Conservation (phyloP, 1,140 invertebrate genomes). For the Eriocheir sinensis region DNA sequence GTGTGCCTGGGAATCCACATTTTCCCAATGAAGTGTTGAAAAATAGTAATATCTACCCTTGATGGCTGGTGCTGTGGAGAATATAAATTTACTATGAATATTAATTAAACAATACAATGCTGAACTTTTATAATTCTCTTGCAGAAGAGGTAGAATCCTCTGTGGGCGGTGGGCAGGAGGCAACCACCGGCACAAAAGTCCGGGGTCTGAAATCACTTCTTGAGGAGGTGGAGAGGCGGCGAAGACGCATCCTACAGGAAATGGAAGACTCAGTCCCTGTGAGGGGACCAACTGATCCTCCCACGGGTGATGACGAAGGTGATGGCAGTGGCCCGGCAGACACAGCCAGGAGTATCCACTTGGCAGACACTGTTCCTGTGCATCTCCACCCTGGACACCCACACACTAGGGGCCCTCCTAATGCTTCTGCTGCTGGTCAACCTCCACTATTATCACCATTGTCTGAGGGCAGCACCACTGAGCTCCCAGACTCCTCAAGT, state of each 20-base stretch:
- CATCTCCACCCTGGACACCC: slow-evolving; percentile 5
- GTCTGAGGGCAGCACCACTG: background rate
- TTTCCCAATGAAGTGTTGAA: too few species aligned
- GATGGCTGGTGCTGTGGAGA: too few species aligned
- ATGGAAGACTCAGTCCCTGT: background rate
- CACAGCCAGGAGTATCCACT: background rate
- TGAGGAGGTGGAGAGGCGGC: background rate
- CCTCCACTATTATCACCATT: background rate
- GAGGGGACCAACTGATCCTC: too few species aligned
- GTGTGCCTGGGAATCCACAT: too few species aligned
- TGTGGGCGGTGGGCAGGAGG: background rate
- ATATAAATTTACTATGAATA: background rate
- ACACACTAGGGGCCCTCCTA: background rate
- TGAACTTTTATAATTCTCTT: background rate
- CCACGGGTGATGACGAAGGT: background rate
- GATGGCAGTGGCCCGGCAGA: background rate
- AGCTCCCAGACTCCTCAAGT: background rate
- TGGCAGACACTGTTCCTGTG: slow-evolving; percentile 33
- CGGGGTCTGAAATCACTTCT: background rate
- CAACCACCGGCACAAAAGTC: background rate
- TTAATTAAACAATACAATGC: background rate
- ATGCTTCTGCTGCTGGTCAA: background rate
- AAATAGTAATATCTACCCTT: too few species aligned
- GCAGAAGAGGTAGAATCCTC: background rate
- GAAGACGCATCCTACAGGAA: background rate